Conservation (phyloP, 2,113 vertebrate species). For the Chitala chitala region DNA sequence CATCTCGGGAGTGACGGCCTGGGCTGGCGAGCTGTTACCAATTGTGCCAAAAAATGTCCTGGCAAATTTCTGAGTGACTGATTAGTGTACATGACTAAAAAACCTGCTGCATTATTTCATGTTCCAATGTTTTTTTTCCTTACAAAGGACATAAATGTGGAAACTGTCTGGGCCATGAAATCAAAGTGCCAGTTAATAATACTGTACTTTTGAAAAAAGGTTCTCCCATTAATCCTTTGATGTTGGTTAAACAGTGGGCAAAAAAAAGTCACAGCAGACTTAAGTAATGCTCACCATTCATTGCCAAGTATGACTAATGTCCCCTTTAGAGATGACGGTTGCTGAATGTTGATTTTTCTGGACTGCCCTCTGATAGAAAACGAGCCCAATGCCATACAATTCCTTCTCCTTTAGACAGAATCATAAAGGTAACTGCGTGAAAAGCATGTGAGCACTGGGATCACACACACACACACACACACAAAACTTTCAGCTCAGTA, state of each 20-base stretch:
- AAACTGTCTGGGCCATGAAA: neutral
- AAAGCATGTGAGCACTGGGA: conserved; percentile 3
- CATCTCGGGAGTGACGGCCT: neutral
- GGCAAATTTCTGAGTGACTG: neutral
- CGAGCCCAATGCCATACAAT: neutral
- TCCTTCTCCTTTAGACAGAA: conserved; percentile 4
- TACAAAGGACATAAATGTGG: neutral
- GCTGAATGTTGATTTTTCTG: conserved; percentile 8
- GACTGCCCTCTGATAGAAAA: neutral
- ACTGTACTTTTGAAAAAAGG: neutral
- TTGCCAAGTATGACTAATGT: conserved; percentile 1
- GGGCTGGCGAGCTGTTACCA: neutral
- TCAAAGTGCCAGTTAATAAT: neutral
- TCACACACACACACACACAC: neutral
- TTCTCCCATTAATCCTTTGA: conserved; percentile 11
- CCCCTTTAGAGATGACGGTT: neutral
- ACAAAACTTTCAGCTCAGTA: neutral
- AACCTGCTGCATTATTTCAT: neutral
- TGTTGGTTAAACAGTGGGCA: neutral
- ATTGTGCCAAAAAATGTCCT: neutral
- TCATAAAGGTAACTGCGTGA: conserved; percentile 2
- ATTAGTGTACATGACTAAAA: neutral
- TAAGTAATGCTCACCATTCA: conserved; percentile 12
- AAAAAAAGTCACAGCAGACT: neutral
- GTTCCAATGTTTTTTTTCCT: neutral